These are phyloP conservation scores for Pseudococcus longispinus DNA, from an alignment of 2,888 invertebrate genomes.

Conservation along the genomic window DNA sequence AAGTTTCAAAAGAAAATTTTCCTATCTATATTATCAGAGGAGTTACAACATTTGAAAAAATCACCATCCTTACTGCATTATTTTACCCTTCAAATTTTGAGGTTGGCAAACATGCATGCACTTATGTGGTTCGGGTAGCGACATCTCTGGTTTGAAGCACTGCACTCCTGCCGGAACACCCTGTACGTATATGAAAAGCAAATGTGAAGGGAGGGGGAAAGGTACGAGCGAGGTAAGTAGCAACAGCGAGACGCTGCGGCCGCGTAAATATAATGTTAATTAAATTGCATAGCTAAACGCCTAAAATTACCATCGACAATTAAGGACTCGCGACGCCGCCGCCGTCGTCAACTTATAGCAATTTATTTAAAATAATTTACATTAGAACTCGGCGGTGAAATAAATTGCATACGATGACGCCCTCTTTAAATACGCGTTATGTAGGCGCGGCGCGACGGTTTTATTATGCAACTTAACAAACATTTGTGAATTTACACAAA, in stretches of 20 bases:
- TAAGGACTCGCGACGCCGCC: not conserved
- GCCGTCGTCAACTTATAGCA: constrained; percentile 22
- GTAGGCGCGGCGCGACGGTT: not conserved
- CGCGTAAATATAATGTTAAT: constrained; percentile 17
- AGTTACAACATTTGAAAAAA: too few relatives aligned
- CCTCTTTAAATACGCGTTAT: not conserved
- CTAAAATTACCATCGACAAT: constrained; percentile 17
- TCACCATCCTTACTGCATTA: too few relatives aligned
- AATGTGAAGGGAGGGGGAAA: not conserved
- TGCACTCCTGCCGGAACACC: too few relatives aligned
- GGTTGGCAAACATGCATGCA: too few relatives aligned
- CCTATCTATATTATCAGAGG: too few relatives aligned
- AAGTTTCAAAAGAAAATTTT: too few relatives aligned
- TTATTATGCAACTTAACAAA: constrained; percentile 17
- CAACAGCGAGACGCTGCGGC: not conserved
- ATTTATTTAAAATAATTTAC: constrained; percentile 26
- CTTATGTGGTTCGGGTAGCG: too few relatives aligned
- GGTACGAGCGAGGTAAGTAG: not conserved
- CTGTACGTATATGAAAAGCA: too few relatives aligned
- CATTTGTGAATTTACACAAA: constrained; percentile 11
- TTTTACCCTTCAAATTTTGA: too few relatives aligned
- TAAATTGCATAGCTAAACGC: constrained; percentile 8
- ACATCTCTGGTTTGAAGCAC: too few relatives aligned
- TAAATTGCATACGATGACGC: constrained; percentile 26
- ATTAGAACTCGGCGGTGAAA: not conserved